Base-by-base conservation (phyloP, 2,888 invertebrate species). In the Erynnis tages region DNA sequence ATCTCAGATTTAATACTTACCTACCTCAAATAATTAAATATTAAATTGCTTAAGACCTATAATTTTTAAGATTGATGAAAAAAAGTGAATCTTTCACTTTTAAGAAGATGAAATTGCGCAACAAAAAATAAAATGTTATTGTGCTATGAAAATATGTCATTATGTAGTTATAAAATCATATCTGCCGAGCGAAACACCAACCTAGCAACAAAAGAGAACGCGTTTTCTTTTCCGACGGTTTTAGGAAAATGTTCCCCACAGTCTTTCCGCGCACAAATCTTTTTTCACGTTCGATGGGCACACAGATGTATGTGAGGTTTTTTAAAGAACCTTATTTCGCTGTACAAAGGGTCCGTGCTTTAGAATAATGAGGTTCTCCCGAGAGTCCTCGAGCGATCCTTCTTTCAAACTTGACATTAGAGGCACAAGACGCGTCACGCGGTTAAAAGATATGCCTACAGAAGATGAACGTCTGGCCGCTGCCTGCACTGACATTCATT, bases 291-390 rank as follows among this genome's bases (percentile, higher is more conserved):
- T 43, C 27, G 29, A 27, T 34, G 38, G 21, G 29, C 25, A 25
- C 43, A 30, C 25, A 54, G 54, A 69, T 64, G 69, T 75, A 74
- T 84, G 82, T 84, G 82, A 77, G 83, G 76, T 83, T 82, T 78
- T 76, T 81, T 82, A 87, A 86, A 81, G 80, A 86, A 84, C 82
- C 87, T 86, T 87, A 85, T 87, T 87, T 84, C 73, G 75, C 71
- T 69, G 76, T 77, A 85, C 87, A 87, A 87, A 84, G 83, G 77
- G 73, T 69, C 66, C 85, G 86, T 86, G 87, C 83, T 76, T 76
- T 78, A 74, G 83, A 86, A 87, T 87, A 87, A 87, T 87, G 86
- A 87, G 87, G 77, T 79, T 78, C 76, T 76, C 73, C 64, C 66
- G 64, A 69, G 77, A 72, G 78, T 61, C 71, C 82, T 84, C 68